Evolutionary conservation across 1,140 invertebrate genomes (phyloP).

Genomic region (Metaphire vulgaris): DNA sequence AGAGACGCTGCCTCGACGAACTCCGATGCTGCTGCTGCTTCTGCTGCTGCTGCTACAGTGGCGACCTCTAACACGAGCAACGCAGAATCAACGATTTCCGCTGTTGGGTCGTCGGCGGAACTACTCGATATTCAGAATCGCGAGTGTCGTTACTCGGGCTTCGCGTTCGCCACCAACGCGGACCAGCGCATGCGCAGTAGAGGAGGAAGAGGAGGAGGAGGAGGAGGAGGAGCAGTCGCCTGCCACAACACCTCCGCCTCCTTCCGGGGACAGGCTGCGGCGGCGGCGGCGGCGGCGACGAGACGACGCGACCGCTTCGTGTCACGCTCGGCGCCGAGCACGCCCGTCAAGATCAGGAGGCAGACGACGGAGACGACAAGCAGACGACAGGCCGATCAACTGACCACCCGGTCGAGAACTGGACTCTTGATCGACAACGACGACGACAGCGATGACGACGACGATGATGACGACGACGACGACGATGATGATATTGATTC

Average conservation of each 20-base stretch:
- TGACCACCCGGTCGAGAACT: too few relatives aligned
- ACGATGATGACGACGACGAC: neutral
- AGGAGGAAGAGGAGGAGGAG: neutral
- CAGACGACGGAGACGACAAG: neutral
- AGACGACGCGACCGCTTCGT: neutral
- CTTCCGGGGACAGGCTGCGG: neutral
- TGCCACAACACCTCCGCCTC: neutral
- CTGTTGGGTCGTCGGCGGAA: too few relatives aligned
- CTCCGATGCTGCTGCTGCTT: too few relatives aligned
- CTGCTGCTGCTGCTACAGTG: too few relatives aligned
- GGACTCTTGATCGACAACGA: neutral
- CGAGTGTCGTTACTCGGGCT: too few relatives aligned
- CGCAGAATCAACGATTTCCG: too few relatives aligned
- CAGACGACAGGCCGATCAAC: neutral
- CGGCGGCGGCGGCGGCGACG: neutral
- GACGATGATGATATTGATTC: too few relatives aligned
- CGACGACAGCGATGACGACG: neutral
- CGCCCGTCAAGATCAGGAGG: neutral
- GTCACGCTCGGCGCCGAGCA: neutral
- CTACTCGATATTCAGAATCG: too few relatives aligned
- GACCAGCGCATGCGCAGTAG: too few relatives aligned
- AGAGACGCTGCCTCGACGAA: too few relatives aligned
- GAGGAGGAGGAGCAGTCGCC: neutral
- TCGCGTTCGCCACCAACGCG: too few relatives aligned
- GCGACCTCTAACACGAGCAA: too few relatives aligned